Percentiles rank a stretch among this genome's conserved stretches.
phyloP scores from a whole-genome alignment of 2,888 invertebrate species.

The Drosophila cognata region DNA sequence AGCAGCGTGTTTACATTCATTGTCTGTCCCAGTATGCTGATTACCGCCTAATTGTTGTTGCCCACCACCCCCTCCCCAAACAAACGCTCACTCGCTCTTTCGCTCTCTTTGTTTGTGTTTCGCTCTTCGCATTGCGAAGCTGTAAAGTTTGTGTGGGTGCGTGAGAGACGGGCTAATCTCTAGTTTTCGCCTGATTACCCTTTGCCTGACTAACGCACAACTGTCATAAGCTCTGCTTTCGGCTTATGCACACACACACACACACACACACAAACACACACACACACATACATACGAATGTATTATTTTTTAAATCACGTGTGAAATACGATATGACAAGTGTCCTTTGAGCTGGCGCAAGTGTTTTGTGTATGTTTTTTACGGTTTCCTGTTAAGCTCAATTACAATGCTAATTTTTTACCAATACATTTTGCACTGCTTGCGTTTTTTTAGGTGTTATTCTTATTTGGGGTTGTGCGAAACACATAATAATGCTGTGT shows the following conservation, averaged over 20 bases:
- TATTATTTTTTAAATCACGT: conserved; percentile 74
- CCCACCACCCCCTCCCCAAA: not conserved
- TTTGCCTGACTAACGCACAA: conserved; percentile 53
- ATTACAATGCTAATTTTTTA: conserved; percentile 81
- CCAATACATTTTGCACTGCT: conserved; percentile 48
- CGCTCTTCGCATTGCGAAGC: not conserved
- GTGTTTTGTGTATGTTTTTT: conserved; percentile 80
- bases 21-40: conserved; percentile 47
- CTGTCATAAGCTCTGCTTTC: conserved; percentile 57
- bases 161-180: conserved; percentile 55
- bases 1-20: conserved; percentile 16
- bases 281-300: conserved; percentile 1
- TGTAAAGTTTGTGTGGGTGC: conserved; percentile 42
- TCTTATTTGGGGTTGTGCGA: conserved; percentile 23
- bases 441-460: conserved; percentile 30
- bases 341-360: conserved; percentile 64
- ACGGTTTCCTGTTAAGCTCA: conserved; percentile 85
- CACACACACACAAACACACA: conserved; percentile 1
- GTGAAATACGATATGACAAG: conserved; percentile 74
- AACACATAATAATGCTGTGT: conserved; percentile 11
- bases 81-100: not conserved
- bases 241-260: conserved; percentile 24
- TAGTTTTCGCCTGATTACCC: conserved; percentile 75
- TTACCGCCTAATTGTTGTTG: conserved; percentile 67
- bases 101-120: not conserved